Percentiles rank a stretch among this genome's conserved stretches.
These are phyloP conservation scores for Platycercus adscitus DNA, from an alignment of 2,113 vertebrate genomes.

Conservation along the genomic window DNA sequence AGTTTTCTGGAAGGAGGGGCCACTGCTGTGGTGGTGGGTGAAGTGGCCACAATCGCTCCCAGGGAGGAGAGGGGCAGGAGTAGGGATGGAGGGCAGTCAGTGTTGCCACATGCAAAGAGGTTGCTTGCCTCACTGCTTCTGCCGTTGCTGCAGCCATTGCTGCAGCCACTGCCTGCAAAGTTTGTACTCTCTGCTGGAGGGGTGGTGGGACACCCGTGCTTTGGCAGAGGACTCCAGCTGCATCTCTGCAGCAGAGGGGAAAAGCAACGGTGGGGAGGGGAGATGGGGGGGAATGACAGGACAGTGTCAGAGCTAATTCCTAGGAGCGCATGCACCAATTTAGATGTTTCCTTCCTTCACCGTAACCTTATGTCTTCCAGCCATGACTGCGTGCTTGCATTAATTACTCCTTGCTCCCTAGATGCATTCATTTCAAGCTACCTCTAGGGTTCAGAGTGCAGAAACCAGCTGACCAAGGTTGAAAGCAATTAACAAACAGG, in stretches of 20 bases:
- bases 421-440: slow-evolving; percentile 69
- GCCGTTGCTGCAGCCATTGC: neutral
- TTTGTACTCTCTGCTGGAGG: slow-evolving; percentile 31
- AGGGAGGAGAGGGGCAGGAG: slow-evolving; percentile 36
- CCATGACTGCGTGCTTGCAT: slow-evolving; percentile 75
- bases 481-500: slow-evolving; percentile 83
- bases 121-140: neutral
- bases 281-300: too few species aligned
- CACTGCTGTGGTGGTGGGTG: slow-evolving; percentile 12
- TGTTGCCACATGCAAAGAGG: neutral
- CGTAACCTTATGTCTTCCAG: slow-evolving; percentile 78
- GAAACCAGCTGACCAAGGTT: slow-evolving; percentile 74
- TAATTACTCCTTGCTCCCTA: slow-evolving; percentile 79
- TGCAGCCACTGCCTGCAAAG: slow-evolving; percentile 17
- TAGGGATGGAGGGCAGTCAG: slow-evolving; percentile 7
- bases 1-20: slow-evolving; percentile 40
- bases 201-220: slow-evolving; percentile 75
- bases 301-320: slow-evolving; percentile 26
- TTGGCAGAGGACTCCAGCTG: slow-evolving; percentile 75
- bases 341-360: slow-evolving; percentile 41
- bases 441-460: slow-evolving; percentile 76
- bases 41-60: slow-evolving; percentile 47
- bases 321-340: slow-evolving; percentile 17
- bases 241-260: slow-evolving; percentile 53
- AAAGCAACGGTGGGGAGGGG: slow-evolving; percentile 12